Evolutionary conservation across 2,797 vertebrate species (phyloP), one percentile per base, ranked within the genome.

Genomic region (Cygnus olor): DNA sequence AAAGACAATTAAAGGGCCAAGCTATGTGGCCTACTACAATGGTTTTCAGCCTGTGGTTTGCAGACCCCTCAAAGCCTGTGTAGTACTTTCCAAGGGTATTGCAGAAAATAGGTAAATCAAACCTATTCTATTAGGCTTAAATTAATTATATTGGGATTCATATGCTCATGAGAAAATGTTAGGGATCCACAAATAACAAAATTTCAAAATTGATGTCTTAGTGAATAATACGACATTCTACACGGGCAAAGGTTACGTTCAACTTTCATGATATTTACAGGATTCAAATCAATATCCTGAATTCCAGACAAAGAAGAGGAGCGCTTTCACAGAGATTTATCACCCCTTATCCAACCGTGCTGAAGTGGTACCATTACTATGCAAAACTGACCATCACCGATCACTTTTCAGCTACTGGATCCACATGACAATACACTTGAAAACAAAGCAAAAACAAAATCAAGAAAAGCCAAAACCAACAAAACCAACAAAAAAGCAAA

Each of bases 201-300:
- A 85, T 13, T 10, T 74, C n/a, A 79, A 89, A 89, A 80, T 7
- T 49, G 57, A 18, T 66, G 11, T 14, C 83, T 25, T 47, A 42
- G 82, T 87, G 76, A 88, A 63, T 91, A 56, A 88, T 78, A 72
- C 51, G 80, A 65, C 58, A 83, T 84, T 89, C 25, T 36, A 58
- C 40, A 63, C 16, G 9, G 73, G 47, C 32, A 90, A 87, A 87
- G 89, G 81, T 95, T 95, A 80, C 36, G 42, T 65, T 82, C 78
- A 95, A 70, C 45, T 95, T 96, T 53, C 38, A 88, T 66, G 34
- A 40, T 74, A 85, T 18, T 85, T 10, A 73, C 70, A 81, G 76
- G 87, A 92, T 91, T 89, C 94, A 95, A 88, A 93, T 90, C 92
- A 93, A 97, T 83, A 89, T 14, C 51, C 66, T 88, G 80, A 72